Evolutionary conservation across 2,797 vertebrate species (phyloP), one percentile per base, ranked within the genome.

Genomic region (Pitangus sulphuratus): DNA sequence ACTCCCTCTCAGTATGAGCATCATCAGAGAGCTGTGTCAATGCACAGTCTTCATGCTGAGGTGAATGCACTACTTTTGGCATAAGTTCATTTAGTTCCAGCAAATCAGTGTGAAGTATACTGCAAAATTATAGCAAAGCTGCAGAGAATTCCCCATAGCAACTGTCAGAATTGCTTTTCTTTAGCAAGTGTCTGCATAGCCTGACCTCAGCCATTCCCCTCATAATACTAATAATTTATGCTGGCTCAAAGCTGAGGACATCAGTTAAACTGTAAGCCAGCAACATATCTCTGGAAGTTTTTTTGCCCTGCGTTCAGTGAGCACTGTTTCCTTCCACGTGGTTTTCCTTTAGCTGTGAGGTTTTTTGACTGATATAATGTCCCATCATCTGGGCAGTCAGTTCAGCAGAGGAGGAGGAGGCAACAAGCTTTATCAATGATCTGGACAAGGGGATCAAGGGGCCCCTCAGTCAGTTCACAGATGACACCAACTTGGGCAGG

Each of bases 211-310:
- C 4, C 0, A 24, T 94, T 90, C 93, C 39, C 53, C 65, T 84
- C 85, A 50, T 87, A 60, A 61, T 74, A 66, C 64, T 79, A 92
- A 89, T 89, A 84, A 94, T 85, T 89, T 83, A 69, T 86, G 26
- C 85, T 93, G 82, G 69, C 77, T 90, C 39, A 82, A 87, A 92
- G 33, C 30, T 53, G 65, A 93, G 72, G 57, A 50, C 42, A 44
- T 88, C 74, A 94, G 78, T 95, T 95, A 81, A 95, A 90, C 47
- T 84, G 39, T 88, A 88, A 93, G 42, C 53, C 72, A 94, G 42
- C 48, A 90, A 89, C 31, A 39, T 44, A 61, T 71, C 42, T 94
- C 45, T 71, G 28, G 48, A 90, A 92, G 18, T 56, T 92, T 92
- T 78, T 19, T 2, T 7, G 33, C 21, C 39, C 28, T 84, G n/a